phyloP scores from a whole-genome alignment of 2,797 vertebrate species.

The Sebastes flavidus region DNA sequence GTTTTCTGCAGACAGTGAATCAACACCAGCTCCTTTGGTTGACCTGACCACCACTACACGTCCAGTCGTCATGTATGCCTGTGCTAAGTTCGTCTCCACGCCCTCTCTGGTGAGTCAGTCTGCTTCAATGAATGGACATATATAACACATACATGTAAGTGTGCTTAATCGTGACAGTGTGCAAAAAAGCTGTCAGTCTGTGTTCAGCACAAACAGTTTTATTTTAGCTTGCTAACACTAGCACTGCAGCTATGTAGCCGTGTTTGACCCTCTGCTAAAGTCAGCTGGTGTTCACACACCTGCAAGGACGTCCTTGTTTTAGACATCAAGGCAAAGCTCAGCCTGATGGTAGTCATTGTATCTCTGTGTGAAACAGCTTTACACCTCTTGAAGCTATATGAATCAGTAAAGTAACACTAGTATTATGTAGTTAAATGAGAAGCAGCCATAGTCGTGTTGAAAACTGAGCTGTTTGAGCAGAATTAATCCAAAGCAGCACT shows the following conservation, averaged over 20 bases:
- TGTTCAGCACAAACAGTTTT: neutral
- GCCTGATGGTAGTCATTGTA: rapidly evolving
- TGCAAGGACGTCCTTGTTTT: slow-evolving; percentile 57
- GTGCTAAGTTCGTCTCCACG: slow-evolving; percentile 85
- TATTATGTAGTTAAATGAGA: neutral
- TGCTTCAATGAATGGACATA: slow-evolving; percentile 38
- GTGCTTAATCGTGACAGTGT: neutral
- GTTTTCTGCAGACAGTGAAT: neutral
- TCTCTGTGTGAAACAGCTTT: neutral
- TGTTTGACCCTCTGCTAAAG: slow-evolving; percentile 56
- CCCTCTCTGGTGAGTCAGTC: slow-evolving; percentile 87
- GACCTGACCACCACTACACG: slow-evolving; percentile 48
- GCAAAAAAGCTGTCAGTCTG: neutral
- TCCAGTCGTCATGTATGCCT: slow-evolving; percentile 80
- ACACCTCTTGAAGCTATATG: rapidly evolving
- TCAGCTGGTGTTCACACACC: slow-evolving; percentile 30
- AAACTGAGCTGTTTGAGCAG: neutral
- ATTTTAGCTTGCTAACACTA: neutral
- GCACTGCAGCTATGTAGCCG: neutral
- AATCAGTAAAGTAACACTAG: neutral
- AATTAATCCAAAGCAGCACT: neutral
- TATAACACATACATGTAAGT: rapidly evolving
- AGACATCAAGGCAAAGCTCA: neutral
- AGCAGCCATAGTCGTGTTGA: neutral
- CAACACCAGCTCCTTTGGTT: slow-evolving; percentile 30